Percentiles rank a stretch among this genome's conserved stretches.
phyloP scores from a whole-genome alignment of 2,797 vertebrate genomes.

The Manis javanica region DNA sequence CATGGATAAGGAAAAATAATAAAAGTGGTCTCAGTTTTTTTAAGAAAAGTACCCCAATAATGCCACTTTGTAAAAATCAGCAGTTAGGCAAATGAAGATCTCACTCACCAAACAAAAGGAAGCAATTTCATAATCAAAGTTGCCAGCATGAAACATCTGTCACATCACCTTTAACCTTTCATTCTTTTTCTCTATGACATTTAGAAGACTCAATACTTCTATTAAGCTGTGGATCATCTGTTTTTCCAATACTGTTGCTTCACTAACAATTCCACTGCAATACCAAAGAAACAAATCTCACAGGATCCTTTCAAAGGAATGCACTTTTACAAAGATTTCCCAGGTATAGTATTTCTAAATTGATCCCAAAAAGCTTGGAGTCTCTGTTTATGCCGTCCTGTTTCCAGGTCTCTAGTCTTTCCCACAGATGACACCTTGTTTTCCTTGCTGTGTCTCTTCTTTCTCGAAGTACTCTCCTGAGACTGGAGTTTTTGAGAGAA shows the following conservation, averaged over 20 bases:
- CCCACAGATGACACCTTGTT: neutral
- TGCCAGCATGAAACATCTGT: slow-evolving; percentile 39
- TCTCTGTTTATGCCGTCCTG: neutral
- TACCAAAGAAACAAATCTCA: neutral
- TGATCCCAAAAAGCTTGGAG: neutral
- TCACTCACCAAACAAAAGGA: slow-evolving; percentile 28
- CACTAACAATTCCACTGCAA: slow-evolving; percentile 10
- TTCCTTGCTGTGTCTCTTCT: neutral
- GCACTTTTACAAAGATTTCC: neutral
- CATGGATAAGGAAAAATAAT: neutral
- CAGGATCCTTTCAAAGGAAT: neutral
- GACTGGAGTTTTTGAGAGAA: neutral
- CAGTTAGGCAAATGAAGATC: slow-evolving; percentile 30
- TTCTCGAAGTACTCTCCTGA: neutral
- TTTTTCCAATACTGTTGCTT: neutral
- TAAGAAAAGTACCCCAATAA: neutral
- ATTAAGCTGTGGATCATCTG: neutral
- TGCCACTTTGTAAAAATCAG: neutral
- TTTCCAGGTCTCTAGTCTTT: neutral
- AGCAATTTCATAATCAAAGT: neutral
- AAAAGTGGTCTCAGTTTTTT: neutral
- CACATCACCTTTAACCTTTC: slow-evolving; percentile 46
- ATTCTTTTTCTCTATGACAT: neutral
- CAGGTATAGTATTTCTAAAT: neutral
- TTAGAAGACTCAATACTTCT: neutral